A percentile compares a stretch with the other conserved stretches of the same genome.
Conservation (phyloP, 2,888 invertebrate genomes). For the Charanyca ferruginea region DNA sequence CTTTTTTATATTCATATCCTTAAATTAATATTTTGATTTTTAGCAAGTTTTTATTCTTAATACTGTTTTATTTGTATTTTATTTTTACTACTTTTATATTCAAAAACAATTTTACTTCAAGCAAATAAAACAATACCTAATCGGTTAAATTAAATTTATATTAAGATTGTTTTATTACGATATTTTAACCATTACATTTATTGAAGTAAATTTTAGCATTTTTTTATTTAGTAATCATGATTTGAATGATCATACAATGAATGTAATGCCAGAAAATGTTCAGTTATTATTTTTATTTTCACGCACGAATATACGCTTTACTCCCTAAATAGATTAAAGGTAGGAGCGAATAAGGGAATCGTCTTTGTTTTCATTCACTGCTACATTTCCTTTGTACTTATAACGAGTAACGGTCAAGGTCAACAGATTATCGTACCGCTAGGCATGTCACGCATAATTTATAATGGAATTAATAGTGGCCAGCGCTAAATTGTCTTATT, state of each 20-base stretch:
- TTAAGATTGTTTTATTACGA: too few relatives aligned
- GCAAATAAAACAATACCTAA: too few relatives aligned
- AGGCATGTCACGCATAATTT: conserved; percentile 33
- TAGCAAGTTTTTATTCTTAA: too few relatives aligned
- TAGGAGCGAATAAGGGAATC: background rate
- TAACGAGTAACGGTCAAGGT: conserved; percentile 28
- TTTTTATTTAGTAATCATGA: background rate
- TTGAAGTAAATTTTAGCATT: too few relatives aligned
- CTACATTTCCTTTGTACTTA: conserved; percentile 29
- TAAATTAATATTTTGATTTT: too few relatives aligned
- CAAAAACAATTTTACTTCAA: background rate
- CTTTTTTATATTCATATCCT: background rate
- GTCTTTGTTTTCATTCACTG: conserved; percentile 22
- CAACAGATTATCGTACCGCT: conserved; percentile 34
- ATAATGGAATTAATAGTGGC: conserved; percentile 35
- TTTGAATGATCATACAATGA: conserved; percentile 1
- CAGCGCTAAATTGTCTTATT: conserved; percentile 38
- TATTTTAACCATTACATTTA: background rate
- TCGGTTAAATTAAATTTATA: background rate
- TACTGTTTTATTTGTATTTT: too few relatives aligned
- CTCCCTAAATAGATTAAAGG: background rate
- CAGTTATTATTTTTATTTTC: too few relatives aligned
- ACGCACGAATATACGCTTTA: background rate
- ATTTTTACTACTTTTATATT: background rate
- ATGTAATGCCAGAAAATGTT: too few relatives aligned